phyloP scores from a whole-genome alignment of 2,113 vertebrate genomes.

The Epinephelus lanceolatus region DNA sequence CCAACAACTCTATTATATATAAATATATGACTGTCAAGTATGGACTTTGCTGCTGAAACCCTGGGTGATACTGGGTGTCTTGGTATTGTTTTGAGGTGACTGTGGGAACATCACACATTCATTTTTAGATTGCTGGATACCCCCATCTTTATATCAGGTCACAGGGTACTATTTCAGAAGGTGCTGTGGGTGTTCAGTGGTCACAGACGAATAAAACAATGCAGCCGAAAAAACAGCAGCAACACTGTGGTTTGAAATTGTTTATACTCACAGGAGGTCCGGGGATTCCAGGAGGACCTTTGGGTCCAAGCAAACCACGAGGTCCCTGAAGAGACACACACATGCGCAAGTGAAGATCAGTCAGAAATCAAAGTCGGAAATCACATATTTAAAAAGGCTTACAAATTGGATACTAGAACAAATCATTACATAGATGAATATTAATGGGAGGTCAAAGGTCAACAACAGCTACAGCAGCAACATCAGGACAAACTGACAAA shows the following conservation, averaged over 20 bases:
- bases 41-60: neutral
- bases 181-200: slow-evolving; percentile 16
- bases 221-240: slow-evolving; percentile 19
- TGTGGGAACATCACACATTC: neutral
- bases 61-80: neutral
- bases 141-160: neutral
- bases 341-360: slow-evolving; percentile 13
- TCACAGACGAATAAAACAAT: slow-evolving; percentile 20
- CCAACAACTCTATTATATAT: neutral
- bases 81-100: slow-evolving; percentile 24
- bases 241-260: neutral
- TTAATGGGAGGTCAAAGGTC: neutral
- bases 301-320: slow-evolving; percentile 93
- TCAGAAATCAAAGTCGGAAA: neutral
- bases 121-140: slow-evolving; percentile 38
- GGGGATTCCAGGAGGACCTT: slow-evolving; percentile 92
- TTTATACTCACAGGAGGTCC: slow-evolving; percentile 93
- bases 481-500: neutral
- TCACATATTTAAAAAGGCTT: neutral
- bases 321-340: slow-evolving; percentile 87
- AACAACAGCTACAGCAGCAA: neutral
- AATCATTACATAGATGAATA: neutral
- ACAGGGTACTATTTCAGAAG: slow-evolving; percentile 17
- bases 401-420: neutral
- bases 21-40: neutral